Conservation (phyloP, 2,888 invertebrate genomes). For the Leuctra nigra region DNA sequence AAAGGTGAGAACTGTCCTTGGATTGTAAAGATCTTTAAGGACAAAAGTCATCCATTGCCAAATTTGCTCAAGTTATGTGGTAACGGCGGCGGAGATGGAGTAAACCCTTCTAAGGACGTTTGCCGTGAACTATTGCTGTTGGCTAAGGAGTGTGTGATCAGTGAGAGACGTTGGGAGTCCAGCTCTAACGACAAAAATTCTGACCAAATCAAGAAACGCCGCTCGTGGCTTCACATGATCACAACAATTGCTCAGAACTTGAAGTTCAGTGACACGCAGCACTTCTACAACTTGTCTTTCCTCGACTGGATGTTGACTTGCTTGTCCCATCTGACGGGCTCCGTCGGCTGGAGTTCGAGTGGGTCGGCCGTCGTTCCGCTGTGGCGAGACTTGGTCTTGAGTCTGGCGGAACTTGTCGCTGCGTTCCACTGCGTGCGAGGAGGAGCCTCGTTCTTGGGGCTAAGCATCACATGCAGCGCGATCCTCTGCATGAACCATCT, state of each 20-base stretch:
- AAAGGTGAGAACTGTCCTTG: conserved; percentile 32
- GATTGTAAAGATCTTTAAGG: conserved; percentile 37
- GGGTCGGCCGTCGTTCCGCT: neutral
- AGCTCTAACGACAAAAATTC: neutral
- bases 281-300: conserved; percentile 51
- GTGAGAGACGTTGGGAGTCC: conserved; percentile 36
- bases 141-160: conserved; percentile 37
- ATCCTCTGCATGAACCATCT: conserved; percentile 48
- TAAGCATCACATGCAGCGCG: conserved; percentile 48
- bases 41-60: conserved; percentile 34
- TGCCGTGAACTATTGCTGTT: conserved; percentile 38
- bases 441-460: conserved; percentile 49
- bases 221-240: conserved; percentile 43
- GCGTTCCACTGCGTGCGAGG: conserved; percentile 44
- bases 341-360: conserved; percentile 41
- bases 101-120: conserved; percentile 31
- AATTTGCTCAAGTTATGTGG: conserved; percentile 33
- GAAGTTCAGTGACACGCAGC: conserved; percentile 45
- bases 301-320: conserved; percentile 46
- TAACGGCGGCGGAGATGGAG: conserved; percentile 31
- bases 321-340: conserved; percentile 44
- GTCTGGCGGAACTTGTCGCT: conserved; percentile 44
- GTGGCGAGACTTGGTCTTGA: conserved; percentile 12
- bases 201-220: no score
- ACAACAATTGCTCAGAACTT: conserved; percentile 44